Evolutionary conservation across 2,888 invertebrate species (phyloP).

Genomic region (Furcula furcula): DNA sequence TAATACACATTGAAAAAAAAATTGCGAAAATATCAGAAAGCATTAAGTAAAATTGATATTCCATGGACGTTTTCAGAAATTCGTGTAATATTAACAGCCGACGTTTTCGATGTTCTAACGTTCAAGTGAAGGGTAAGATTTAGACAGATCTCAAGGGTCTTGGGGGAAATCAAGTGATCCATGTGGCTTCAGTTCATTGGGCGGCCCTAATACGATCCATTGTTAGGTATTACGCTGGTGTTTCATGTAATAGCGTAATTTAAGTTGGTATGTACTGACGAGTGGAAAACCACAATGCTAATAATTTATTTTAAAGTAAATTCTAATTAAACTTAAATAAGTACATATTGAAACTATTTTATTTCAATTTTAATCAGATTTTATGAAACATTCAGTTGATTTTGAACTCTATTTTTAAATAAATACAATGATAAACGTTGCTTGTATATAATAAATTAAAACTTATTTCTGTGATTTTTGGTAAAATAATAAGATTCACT

Average conservation of each 20-base stretch:
- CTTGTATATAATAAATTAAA: no score
- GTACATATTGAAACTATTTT: no score
- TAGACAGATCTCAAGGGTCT: slow-evolving; percentile 34
- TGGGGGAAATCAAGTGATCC: slow-evolving; percentile 56
- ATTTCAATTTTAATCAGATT: no score
- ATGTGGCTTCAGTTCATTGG: slow-evolving; percentile 36
- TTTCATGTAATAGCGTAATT: slow-evolving; percentile 51
- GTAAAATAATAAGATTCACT: no score
- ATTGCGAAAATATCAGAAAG: no score
- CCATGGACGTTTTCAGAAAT: not conserved
- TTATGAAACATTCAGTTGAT: no score
- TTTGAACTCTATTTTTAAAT: no score
- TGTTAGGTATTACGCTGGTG: slow-evolving; percentile 50
- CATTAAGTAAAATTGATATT: no score
- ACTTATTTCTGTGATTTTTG: no score
- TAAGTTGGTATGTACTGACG: slow-evolving; percentile 45
- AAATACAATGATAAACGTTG: no score
- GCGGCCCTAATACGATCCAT: slow-evolving; percentile 44
- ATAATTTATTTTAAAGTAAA: not conserved
- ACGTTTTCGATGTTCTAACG: slow-evolving; percentile 21
- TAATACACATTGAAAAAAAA: no score
- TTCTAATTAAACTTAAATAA: no score
- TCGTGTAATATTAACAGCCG: not conserved
- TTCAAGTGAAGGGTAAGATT: slow-evolving; percentile 41
- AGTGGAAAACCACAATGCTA: slow-evolving; percentile 13